Conservation (phyloP, 2,888 invertebrate species). For the Epirrita christyi region DNA sequence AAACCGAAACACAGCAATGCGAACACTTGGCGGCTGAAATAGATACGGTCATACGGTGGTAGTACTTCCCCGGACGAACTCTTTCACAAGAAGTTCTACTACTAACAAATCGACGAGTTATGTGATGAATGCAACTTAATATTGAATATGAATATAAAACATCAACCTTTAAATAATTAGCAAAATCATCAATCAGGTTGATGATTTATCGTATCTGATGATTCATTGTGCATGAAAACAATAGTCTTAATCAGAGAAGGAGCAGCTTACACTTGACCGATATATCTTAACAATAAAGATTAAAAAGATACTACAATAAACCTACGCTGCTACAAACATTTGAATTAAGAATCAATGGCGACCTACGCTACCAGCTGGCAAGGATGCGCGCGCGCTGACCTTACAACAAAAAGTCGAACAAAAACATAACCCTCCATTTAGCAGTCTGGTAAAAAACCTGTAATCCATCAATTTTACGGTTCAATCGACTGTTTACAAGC, state of each 20-base stretch:
- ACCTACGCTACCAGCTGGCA: conserved; percentile 22
- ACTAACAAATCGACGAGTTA: too few species aligned
- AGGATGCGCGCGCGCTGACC: conserved; percentile 33
- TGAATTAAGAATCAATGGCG: conserved; percentile 10
- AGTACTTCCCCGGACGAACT: too few species aligned
- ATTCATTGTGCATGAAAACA: background rate
- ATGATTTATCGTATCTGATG: background rate
- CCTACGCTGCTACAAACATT: background rate
- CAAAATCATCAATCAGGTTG: background rate
- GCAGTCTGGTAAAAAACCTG: conserved; percentile 27
- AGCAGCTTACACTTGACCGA: conserved; percentile 12
- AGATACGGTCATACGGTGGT: too few species aligned
- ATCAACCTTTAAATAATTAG: too few species aligned
- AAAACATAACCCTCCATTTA: conserved; percentile 31
- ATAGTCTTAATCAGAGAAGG: conserved; percentile 1
- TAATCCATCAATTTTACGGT: conserved; percentile 41
- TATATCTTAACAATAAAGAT: conserved; percentile 6
- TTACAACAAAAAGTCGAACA: conserved; percentile 27
- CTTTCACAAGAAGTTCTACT: too few species aligned
- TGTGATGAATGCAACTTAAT: too few species aligned
- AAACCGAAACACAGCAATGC: too few species aligned
- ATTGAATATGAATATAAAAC: background rate
- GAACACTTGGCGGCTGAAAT: too few species aligned
- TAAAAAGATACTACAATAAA: background rate
- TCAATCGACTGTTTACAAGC: conserved; percentile 34